Evolutionary conservation across 2,797 vertebrate genomes (phyloP), one percentile per base, ranked within the genome.

Genomic region (Malurus leucopterus): DNA sequence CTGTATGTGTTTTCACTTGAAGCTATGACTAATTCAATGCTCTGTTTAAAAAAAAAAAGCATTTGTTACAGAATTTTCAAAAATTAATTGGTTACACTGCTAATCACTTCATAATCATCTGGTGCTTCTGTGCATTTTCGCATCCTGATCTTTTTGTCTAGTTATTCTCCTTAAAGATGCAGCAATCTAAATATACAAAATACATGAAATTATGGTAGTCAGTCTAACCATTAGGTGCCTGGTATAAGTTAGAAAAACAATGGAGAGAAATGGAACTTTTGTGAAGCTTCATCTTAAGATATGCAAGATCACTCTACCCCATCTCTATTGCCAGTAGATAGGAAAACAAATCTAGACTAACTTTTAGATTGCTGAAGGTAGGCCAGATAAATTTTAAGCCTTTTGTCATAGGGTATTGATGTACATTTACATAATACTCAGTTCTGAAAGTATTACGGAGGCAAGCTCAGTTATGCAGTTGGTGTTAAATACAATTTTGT

Each of bases 1-100:
- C 44, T 88, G 65, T 84, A 83, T 10, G 14, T 86, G 61, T 93
- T 96, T 95, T 94, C 92, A 53, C 54, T 87, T 93, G 53, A 88
- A 92, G 55, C 47, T 67, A 32, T 68, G 34, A 63, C 40, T 80
- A 64, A 41, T 59, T 74, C 38, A 81, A 30, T 70, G 75, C 36
- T 94, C 85, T 82, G 29, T 81, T 92, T 54, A 40, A 71, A 50
- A 71, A 70, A 70, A 46, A 64, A 54, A 77, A 49, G 9, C 20
- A 55, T 81, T 73, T 83, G 50, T 80, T 93, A 84, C 12, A 34
- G 76, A 75, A 30, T 59, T 84, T 70, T 15, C 3, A 19, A 29
- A 72, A 81, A 46, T 13, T 12, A 84, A 16, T 79, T 71, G 19
- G 22, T 61, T 88, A 83, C 41, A 20, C 23, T 83, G 38, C 47